These are phyloP conservation scores for Halcyon leucocephala DNA, from an alignment of 2,797 vertebrate species.

Conservation along the genomic window DNA sequence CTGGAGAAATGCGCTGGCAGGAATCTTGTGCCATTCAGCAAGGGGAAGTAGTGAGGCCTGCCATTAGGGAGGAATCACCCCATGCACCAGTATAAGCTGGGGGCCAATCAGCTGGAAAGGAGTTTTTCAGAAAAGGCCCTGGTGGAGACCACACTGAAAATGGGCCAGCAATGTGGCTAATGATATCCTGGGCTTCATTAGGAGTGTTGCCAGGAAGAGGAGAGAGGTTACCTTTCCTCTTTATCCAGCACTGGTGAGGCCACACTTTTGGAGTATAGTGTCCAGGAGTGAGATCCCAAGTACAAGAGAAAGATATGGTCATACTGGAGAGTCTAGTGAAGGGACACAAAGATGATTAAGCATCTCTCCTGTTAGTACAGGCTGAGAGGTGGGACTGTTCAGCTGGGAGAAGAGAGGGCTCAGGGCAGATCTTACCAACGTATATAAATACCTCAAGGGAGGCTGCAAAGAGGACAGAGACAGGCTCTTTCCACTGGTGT, in stretches of 20 bases:
- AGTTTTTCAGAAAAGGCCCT: not conserved
- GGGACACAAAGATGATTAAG: not conserved
- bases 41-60: not conserved
- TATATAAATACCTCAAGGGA: not conserved
- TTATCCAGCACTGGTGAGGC: not conserved
- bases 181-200: not conserved
- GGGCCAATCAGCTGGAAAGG: not conserved
- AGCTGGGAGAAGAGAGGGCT: not conserved
- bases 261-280: not conserved
- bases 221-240: not conserved
- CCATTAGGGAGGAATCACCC: not conserved
- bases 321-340: not conserved
- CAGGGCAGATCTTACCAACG: not conserved
- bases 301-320: not conserved
- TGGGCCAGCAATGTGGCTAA: no score
- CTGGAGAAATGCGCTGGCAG: not conserved
- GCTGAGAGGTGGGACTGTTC: not conserved
- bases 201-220: not conserved
- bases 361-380: not conserved
- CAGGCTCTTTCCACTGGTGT: not conserved
- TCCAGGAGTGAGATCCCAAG: not conserved
- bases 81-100: not conserved
- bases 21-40: not conserved
- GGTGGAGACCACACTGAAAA: not conserved
- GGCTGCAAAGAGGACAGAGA: not conserved